phyloP scores from a whole-genome alignment of 2,797 vertebrate species.

The Propithecus deckenii region DNA sequence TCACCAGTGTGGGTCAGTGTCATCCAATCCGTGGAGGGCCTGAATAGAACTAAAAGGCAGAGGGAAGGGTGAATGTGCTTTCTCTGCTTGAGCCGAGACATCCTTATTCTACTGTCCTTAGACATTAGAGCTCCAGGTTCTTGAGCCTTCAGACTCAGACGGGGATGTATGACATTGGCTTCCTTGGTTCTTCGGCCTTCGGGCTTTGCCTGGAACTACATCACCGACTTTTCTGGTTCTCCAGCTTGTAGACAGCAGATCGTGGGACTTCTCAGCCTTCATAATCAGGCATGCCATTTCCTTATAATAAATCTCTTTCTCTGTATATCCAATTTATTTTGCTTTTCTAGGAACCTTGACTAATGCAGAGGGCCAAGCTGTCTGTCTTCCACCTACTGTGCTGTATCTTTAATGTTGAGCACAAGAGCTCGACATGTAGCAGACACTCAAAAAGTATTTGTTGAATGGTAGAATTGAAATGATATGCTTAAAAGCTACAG shows the following conservation, averaged over 20 bases:
- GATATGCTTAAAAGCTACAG: conserved; percentile 35
- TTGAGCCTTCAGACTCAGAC: background rate
- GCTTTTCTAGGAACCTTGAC: background rate
- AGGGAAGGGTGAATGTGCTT: background rate
- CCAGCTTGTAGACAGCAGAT: background rate
- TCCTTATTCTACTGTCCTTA: background rate
- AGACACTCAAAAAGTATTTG: background rate
- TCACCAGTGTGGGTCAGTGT: background rate
- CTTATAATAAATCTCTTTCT: background rate
- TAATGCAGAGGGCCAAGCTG: background rate
- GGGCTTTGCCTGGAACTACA: background rate
- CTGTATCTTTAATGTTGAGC: background rate
- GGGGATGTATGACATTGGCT: fast-evolving
- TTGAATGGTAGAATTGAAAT: background rate
- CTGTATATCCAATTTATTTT: background rate
- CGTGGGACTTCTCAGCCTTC: background rate
- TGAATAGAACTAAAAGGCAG: background rate
- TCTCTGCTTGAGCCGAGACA: background rate
- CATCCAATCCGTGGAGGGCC: too few species aligned
- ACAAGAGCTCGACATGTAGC: background rate
- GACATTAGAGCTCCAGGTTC: background rate
- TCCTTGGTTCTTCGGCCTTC: background rate
- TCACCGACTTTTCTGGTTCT: background rate
- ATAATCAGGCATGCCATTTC: background rate
- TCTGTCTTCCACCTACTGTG: background rate